Conservation (phyloP, 2,888 invertebrate genomes). For the Sarcophaga carnaria region DNA sequence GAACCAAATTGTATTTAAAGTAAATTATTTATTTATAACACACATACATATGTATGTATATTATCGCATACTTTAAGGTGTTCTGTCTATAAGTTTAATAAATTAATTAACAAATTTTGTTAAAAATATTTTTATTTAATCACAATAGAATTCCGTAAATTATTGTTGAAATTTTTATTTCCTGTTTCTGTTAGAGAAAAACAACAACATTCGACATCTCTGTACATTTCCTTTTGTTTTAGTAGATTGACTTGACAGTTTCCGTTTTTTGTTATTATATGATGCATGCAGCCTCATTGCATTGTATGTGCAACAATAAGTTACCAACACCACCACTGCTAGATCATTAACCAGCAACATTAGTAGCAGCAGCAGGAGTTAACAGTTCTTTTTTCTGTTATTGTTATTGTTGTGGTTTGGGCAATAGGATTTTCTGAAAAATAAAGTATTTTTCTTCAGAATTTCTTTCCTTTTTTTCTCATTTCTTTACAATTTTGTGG, state of each 20-base stretch:
- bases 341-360: neutral
- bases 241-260: slow-evolving; percentile 60
- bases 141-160: neutral
- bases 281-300: slow-evolving; percentile 61
- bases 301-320: slow-evolving; percentile 53
- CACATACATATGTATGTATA: neutral
- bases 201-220: slow-evolving; percentile 9
- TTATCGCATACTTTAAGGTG: no score
- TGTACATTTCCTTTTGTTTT: slow-evolving; percentile 50
- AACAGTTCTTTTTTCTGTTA: slow-evolving; percentile 27
- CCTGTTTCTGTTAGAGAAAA: neutral
- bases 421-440: slow-evolving; percentile 53
- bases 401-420: slow-evolving; percentile 56
- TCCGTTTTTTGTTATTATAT: slow-evolving; percentile 47
- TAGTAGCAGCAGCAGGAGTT: slow-evolving; percentile 51
- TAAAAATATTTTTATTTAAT: no score
- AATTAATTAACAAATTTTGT: no score
- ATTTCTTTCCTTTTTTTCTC: neutral
- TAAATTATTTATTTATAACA: neutral
- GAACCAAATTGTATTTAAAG: neutral
- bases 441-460: slow-evolving; percentile 18
- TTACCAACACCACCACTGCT: slow-evolving; percentile 2
- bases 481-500: neutral
- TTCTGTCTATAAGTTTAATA: no score
- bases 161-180: neutral